Base-by-base conservation (phyloP, 53 echinoderm and acorn worm species). In the Henricia sp. region DNA sequence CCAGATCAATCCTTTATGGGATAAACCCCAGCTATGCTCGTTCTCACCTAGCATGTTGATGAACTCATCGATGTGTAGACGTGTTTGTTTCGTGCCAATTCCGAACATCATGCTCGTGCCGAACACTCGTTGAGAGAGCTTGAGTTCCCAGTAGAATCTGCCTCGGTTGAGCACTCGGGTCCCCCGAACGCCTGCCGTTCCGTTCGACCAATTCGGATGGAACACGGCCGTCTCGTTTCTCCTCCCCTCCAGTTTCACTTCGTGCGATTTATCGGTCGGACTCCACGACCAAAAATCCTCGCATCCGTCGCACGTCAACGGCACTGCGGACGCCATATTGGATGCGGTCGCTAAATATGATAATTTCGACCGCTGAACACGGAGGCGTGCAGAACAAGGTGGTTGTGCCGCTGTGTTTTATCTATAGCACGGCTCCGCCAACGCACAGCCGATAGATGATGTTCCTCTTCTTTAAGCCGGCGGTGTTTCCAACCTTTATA, bases 31-130 rank as follows among this genome's bases (percentile, higher is more conserved):
- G 72, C 97, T 94, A 68, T 92, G 82, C 2, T 62, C 65, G 69
- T 94, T 84, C 52, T 96, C 97, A 4, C 94, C 97, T 20, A 96
- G 64, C 78, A 96, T 83, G 85, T 96, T 94, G 69, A 96, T 52
- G 84, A 96, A 96, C 50, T 92, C 87, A 32, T 96, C 94, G 23
- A 90, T 84, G 59, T 96, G 94, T 12, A 94, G 90, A 24, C 97
- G 85, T 50, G 94, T 70, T 44, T 71, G 52, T 19, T 72, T 94
- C 48, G 94, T 92, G 3, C 92, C 97, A 36, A 96, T 83, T 4
- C 94, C 97, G 30, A 96, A 83, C 97, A 96, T 96, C 88, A 94
- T 96, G 67, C 92, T 94, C 1, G 97, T 96, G 20, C 97, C 97
- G 46, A 94, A 96, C 32, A 94, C 89, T 24, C 94, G 87, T 1